phyloP scores from a whole-genome alignment of 1,140 invertebrate genomes.

The Tyrophagus putrescentiae region DNA sequence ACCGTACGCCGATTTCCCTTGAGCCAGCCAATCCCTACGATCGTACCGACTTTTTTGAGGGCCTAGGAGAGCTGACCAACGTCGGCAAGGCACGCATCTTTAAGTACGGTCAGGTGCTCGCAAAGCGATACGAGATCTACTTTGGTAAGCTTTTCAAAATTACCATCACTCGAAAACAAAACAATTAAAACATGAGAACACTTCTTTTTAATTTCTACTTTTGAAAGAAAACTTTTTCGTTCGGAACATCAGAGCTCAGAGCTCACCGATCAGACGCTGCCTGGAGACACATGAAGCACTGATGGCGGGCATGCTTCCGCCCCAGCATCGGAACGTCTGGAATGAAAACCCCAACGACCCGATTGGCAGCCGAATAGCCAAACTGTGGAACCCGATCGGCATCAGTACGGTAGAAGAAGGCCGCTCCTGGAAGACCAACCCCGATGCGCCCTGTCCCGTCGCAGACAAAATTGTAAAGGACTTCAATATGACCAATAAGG shows the following conservation, averaged over 20 bases:
- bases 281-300: slow-evolving; percentile 9
- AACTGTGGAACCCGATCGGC: slow-evolving; percentile 18
- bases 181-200: neutral
- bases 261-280: slow-evolving; percentile 9
- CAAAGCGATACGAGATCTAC: neutral
- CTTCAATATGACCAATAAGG: neutral
- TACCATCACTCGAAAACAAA: neutral
- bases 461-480: neutral
- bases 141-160: neutral
- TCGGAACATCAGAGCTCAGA: neutral
- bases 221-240: neutral
- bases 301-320: slow-evolving; percentile 16
- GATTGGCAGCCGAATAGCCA: neutral
- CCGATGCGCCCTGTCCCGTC: neutral
- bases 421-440: neutral
- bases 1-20: slow-evolving; percentile 5
- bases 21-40: neutral
- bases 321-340: slow-evolving; percentile 3
- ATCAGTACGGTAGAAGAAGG: neutral
- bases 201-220: neutral
- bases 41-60: neutral
- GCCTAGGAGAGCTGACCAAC: neutral
- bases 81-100: slow-evolving; percentile 12
- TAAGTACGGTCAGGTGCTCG: neutral
- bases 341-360: neutral